Evolutionary conservation across 92 coral and sea anemone species (phyloP).

Genomic region (Actinernus sp.): DNA sequence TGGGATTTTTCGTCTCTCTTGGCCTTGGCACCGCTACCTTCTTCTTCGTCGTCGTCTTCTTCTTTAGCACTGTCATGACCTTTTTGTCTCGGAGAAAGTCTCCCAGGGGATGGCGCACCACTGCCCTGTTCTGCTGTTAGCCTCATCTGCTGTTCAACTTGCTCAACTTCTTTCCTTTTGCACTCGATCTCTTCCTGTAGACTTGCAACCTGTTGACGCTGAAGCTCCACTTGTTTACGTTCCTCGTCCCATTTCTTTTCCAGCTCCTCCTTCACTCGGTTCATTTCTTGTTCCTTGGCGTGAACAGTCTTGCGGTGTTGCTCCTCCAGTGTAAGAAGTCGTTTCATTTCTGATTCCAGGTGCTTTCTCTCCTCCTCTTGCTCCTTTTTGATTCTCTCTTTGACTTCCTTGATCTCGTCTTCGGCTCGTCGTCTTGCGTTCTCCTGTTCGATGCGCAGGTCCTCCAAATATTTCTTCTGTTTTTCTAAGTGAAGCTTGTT

Average conservation of each 20-base stretch:
- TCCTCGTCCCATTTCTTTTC: constrained; percentile 91
- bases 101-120: constrained; percentile 37
- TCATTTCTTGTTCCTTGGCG: constrained; percentile 88
- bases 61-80: constrained; percentile 17
- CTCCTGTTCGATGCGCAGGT: constrained; percentile 89
- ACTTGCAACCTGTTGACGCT: constrained; percentile 87
- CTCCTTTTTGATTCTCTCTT: constrained; percentile 83
- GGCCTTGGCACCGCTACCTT: constrained; percentile 38
- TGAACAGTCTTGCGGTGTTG: constrained; percentile 90
- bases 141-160: constrained; percentile 81
- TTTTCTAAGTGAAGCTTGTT: constrained; percentile 84
- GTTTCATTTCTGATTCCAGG: constrained; percentile 92
- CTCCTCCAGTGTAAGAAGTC: constrained; percentile 88
- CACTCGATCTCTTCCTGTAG: constrained; percentile 91
- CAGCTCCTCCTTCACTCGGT: constrained; percentile 86
- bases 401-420: constrained; percentile 79
- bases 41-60: constrained; percentile 25
- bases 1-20: constrained; percentile 62
- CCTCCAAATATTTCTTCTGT: constrained; percentile 92
- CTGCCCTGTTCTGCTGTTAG: constrained; percentile 54
- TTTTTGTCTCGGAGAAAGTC: constrained; percentile 16
- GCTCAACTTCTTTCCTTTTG: constrained; percentile 87
- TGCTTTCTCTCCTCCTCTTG: constrained; percentile 92
- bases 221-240: constrained; percentile 79
- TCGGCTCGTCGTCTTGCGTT: constrained; percentile 81